Evolutionary conservation across 2,888 invertebrate genomes (phyloP), one percentile per base, ranked within the genome.

Genomic region (Drosophila niveifrons): DNA sequence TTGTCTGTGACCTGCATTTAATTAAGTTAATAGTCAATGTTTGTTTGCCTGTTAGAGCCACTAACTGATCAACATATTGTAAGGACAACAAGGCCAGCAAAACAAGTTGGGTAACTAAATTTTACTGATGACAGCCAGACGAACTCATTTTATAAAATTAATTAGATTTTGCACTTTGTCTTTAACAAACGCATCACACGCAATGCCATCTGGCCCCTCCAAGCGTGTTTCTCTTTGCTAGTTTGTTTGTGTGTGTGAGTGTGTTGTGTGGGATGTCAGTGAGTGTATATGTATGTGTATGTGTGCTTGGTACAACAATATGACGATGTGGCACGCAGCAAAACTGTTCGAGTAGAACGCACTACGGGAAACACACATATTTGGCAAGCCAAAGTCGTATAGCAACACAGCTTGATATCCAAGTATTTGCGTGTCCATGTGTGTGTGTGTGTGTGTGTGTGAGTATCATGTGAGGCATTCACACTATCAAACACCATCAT

Each of bases 91-190:
- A 18, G 46, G 23, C 13, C 13, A n/a, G 6, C n/a, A 36, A 74
- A 76, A 67, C 74, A 71, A 67, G 80, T 74, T 82, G 41, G 18
- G 31, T 77, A 82, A 76, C 64, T 55, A 67, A 56, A 48, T 73
- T 79, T 39, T 23, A 50, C 53, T 61, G 63, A 72, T 77, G 71
- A 52, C 65, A 65, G 65, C 18, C 67, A 71, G 80, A 72, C 69
- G 71, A 78, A 72, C 72, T 78, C 80, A 86, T 82, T 83, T 86
- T 80, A 69, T 63, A 82, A 67, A 83, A 78, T 86, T 82, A 88
- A 88, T 88, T 88, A 71, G 78, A 78, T 67, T 79, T 82, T 73
- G 67, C 66, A 72, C 66, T 78, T 66, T 57, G 66, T 29, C 58
- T 65, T 65, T 59, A 55, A 56, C 62, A 73, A 64, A 72, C 46